A percentile compares a stretch with the other conserved stretches of the same genome.
Conservation (phyloP, 2,113 vertebrate species). For the Paradoxurus hermaphroditus region DNA sequence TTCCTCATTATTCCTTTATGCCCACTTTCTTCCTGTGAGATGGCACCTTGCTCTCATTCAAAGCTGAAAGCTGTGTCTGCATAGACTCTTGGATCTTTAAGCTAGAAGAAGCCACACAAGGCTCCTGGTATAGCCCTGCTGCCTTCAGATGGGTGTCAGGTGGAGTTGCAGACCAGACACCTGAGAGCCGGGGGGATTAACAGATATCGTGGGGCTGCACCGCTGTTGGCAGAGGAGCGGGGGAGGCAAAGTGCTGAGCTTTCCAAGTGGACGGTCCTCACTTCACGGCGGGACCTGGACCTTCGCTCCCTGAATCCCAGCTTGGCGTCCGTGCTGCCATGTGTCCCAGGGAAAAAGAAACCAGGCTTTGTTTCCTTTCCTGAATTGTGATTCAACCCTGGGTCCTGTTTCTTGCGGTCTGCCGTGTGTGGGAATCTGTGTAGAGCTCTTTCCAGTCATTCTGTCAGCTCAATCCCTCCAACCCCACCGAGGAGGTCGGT, state of each 20-base stretch:
- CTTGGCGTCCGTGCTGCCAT: background rate
- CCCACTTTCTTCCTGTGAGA: background rate
- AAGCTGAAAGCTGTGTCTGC: background rate
- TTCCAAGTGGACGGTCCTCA: background rate
- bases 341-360: background rate
- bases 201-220: rapidly evolving
- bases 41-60: background rate
- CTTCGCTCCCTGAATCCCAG: background rate
- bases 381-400: background rate
- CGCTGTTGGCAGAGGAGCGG: rapidly evolving
- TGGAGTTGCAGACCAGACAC: background rate
- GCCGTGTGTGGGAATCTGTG: background rate
- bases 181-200: background rate
- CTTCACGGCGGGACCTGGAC: background rate
- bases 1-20: background rate
- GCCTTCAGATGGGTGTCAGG: background rate
- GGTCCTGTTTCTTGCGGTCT: background rate
- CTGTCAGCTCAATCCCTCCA: background rate
- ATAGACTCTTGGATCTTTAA: background rate
- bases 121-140: background rate
- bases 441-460: rapidly evolving
- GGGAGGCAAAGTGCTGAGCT: background rate
- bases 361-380: background rate
- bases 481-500: background rate
- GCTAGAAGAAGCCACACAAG: background rate